phyloP scores from a whole-genome alignment of 2,888 invertebrate species.

The Fragum fragum region DNA sequence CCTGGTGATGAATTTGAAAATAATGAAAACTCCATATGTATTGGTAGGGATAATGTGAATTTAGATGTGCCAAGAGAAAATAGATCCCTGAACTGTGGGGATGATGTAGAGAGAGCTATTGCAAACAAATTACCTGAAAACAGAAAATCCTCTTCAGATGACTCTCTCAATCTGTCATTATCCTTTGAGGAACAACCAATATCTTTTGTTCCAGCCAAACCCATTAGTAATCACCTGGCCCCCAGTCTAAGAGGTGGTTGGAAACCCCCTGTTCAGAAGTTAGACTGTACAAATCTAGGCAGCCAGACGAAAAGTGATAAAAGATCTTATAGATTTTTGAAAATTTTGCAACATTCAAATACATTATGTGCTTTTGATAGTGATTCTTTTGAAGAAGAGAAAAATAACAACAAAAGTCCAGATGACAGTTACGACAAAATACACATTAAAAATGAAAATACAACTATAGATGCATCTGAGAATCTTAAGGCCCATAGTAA shows the following conservation, averaged over 20 bases:
- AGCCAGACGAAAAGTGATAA: not conserved
- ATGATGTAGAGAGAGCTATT: not conserved
- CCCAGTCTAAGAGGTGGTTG: conserved; percentile 47
- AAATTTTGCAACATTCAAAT: conserved; percentile 27
- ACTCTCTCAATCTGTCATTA: conserved; percentile 50
- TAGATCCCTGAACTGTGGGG: not conserved
- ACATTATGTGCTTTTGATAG: not conserved
- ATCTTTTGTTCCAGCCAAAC: not conserved
- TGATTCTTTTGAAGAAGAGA: not conserved
- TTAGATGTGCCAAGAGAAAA: not conserved
- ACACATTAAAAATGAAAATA: not conserved
- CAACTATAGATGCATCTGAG: too few relatives aligned
- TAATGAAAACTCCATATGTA: not conserved
- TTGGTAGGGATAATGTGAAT: not conserved
- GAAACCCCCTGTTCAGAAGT: conserved; percentile 38
- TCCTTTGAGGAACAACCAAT: conserved; percentile 2
- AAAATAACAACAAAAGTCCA: not conserved
- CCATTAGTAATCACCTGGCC: not conserved
- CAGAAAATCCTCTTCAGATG: conserved; percentile 28
- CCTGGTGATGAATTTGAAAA: not conserved
- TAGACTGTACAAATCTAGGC: not conserved
- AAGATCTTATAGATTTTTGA: conserved; percentile 41
- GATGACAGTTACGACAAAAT: not conserved
- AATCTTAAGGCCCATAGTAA: not conserved
- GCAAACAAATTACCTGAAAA: not conserved